phyloP scores from a whole-genome alignment of 2,797 vertebrate genomes.

The Mycteria americana region DNA sequence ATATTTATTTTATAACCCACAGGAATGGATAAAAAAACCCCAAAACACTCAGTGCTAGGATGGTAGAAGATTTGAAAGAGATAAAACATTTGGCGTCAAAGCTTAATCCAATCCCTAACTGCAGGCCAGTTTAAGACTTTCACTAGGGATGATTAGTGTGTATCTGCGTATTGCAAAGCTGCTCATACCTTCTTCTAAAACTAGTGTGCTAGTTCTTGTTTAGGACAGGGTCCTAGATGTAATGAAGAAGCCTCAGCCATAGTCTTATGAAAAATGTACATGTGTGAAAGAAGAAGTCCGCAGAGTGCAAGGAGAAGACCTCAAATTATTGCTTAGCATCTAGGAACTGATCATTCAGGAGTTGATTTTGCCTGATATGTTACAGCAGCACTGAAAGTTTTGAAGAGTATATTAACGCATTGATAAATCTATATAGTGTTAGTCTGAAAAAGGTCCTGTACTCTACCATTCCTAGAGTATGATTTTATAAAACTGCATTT shows the following conservation, averaged over 20 bases:
- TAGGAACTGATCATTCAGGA: neutral
- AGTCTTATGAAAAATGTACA: neutral
- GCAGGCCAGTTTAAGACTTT: neutral
- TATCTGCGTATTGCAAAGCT: neutral
- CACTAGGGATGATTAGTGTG: neutral
- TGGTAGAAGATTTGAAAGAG: neutral
- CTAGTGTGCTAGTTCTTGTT: neutral
- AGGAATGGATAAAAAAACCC: neutral
- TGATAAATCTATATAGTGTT: neutral
- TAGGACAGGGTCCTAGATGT: neutral
- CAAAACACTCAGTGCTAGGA: neutral
- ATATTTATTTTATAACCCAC: conserved; percentile 32
- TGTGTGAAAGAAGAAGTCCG: neutral
- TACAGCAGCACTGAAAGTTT: neutral
- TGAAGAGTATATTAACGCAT: neutral
- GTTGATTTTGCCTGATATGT: neutral
- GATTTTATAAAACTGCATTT: neutral
- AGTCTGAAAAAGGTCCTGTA: neutral
- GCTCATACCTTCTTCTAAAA: neutral
- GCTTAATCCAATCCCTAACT: neutral
- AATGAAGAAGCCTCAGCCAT: neutral
- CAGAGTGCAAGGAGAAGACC: neutral
- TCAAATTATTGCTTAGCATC: neutral
- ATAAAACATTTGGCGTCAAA: neutral
- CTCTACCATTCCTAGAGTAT: neutral